These are phyloP conservation scores for Cataglyphis cursor DNA, from an alignment of 2,888 invertebrate genomes.

Conservation along the genomic window DNA sequence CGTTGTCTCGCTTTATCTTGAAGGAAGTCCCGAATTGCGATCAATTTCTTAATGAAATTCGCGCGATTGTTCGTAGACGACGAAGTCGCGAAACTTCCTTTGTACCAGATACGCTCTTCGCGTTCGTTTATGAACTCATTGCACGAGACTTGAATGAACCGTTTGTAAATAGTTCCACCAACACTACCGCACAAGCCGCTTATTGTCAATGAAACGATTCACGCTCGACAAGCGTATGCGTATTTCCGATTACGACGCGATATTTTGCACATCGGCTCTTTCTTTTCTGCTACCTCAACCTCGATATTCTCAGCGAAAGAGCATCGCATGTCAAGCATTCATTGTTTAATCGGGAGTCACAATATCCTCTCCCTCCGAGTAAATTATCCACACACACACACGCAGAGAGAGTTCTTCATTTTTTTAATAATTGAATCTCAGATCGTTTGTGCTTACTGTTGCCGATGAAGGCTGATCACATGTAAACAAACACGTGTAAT, in stretches of 20 bases:
- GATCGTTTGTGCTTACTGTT: not conserved
- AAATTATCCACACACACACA: not conserved
- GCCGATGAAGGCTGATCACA: not conserved
- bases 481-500: not conserved
- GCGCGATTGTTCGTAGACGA: constrained; percentile 42
- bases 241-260: not conserved
- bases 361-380: not conserved
- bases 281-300: not conserved
- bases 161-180: constrained; percentile 67
- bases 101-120: constrained; percentile 14
- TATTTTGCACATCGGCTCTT: not conserved
- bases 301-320: not conserved
- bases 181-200: constrained; percentile 12
- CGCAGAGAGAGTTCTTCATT: not conserved
- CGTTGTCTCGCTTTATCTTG: not conserved
- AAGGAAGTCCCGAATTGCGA: not conserved
- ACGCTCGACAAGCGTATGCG: constrained; percentile 4
- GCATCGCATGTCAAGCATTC: constrained; percentile 1
- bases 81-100: constrained; percentile 32
- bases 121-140: constrained; percentile 54
- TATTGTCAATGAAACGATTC: constrained; percentile 47
- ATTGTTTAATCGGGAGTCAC: not conserved
- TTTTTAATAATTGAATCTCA: not conserved
- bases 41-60: constrained; percentile 7
- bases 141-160: constrained; percentile 56